Conservation (phyloP, 2,113 vertebrate genomes). For the Numenius arquata region DNA sequence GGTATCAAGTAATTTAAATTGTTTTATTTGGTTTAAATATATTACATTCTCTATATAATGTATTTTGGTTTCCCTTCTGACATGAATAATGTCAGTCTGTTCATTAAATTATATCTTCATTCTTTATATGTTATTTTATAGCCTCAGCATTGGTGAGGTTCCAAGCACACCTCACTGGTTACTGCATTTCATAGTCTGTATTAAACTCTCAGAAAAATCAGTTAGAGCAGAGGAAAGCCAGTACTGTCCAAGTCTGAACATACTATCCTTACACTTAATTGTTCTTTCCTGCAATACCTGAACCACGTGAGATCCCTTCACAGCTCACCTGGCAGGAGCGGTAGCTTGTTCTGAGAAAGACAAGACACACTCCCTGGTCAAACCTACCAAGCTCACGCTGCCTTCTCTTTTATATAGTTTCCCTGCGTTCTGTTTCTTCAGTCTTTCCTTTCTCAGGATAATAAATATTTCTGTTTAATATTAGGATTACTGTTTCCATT, state of each 20-base stretch:
- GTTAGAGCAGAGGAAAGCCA: not conserved
- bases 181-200: not conserved
- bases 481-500: not conserved
- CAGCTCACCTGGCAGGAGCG: not conserved
- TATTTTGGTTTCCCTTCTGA: not conserved
- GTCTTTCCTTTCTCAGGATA: not conserved
- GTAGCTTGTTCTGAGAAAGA: not conserved
- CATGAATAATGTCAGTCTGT: not conserved
- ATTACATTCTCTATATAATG: not conserved
- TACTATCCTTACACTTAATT: not conserved
- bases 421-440: not conserved
- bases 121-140: not conserved
- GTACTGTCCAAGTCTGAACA: not conserved
- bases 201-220: not conserved
- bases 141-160: not conserved
- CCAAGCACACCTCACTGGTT: not conserved
- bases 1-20: slow-evolving; percentile 61
- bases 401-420: not conserved
- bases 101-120: not conserved
- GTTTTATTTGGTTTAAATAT: not conserved
- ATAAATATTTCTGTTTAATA: not conserved
- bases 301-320: not conserved
- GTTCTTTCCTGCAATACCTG: not conserved
- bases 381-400: not conserved
- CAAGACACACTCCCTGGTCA: not conserved